Evolutionary conservation across 2,113 vertebrate species (phyloP).

Genomic region (Tachycineta bicolor): DNA sequence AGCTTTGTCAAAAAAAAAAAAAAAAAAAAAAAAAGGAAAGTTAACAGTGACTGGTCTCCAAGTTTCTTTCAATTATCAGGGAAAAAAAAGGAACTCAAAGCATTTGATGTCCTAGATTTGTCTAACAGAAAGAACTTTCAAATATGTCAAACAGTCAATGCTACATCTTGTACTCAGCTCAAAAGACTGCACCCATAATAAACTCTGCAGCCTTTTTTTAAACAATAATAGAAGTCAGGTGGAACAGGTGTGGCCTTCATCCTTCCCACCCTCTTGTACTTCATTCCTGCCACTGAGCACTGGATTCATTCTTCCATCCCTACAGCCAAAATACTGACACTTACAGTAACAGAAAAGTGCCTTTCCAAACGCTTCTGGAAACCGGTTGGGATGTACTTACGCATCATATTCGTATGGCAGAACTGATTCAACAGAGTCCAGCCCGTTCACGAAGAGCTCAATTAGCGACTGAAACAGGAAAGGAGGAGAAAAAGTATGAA

Average conservation of each 20-base stretch:
- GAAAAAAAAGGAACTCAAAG: not conserved
- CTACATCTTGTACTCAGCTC: not conserved
- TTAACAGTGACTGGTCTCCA: not conserved
- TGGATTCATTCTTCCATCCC: not conserved
- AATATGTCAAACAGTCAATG: not conserved
- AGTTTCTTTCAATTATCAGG: not conserved
- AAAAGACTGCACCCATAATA: not conserved
- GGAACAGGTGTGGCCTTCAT: not conserved
- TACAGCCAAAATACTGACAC: not conserved
- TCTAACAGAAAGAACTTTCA: not conserved
- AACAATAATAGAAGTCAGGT: not conserved
- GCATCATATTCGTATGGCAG: conserved; percentile 87
- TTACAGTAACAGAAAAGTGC: accelerated
- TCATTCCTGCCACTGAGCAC: not conserved
- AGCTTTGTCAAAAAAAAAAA: no score
- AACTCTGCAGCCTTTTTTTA: not conserved
- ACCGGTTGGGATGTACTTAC: conserved; percentile 72
- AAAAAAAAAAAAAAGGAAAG: not conserved
- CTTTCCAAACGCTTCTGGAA: not conserved
- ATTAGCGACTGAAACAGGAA: conserved; percentile 75
- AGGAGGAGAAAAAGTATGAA: not conserved
- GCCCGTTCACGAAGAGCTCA: conserved; percentile 87
- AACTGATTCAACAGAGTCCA: conserved; percentile 90
- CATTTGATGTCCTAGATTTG: not conserved
- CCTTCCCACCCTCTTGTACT: not conserved